These are phyloP conservation scores for Syrrhaptes paradoxus DNA, from an alignment of 2,113 vertebrate species.

Conservation along the genomic window DNA sequence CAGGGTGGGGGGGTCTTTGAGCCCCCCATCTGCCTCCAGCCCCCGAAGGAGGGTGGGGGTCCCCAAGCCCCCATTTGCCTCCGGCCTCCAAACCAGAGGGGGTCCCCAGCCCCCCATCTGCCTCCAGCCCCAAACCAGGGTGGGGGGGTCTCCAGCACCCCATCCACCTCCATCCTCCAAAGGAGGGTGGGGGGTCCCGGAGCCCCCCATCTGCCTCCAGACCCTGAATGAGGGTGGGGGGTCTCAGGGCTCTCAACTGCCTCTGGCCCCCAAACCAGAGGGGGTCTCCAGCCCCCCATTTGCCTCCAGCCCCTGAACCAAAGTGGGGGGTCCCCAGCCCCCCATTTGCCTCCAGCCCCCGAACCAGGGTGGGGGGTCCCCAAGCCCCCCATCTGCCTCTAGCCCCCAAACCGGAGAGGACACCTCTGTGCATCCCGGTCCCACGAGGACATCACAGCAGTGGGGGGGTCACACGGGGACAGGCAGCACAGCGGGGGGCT, in stretches of 20 bases:
- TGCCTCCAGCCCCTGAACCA: neutral
- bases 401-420: neutral
- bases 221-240: neutral
- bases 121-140: neutral
- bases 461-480: rapidly evolving
- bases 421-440: rapidly evolving
- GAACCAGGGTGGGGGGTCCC: too few relatives aligned
- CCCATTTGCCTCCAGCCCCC: too few relatives aligned
- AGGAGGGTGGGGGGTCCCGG: neutral
- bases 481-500: neutral
- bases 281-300: too few relatives aligned
- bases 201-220: neutral
- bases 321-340: too few relatives aligned
- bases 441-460: neutral
- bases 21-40: neutral
- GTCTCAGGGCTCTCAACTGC: too few relatives aligned
- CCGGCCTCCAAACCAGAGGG: neutral
- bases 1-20: too few relatives aligned
- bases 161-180: neutral
- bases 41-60: neutral
- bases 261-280: too few relatives aligned
- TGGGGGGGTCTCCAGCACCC: neutral
- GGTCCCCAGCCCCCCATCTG: neutral
- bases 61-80: too few relatives aligned
- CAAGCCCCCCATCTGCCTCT: too few relatives aligned